Conservation (phyloP, 2,113 vertebrate species). For the Desmodus rotundus region DNA sequence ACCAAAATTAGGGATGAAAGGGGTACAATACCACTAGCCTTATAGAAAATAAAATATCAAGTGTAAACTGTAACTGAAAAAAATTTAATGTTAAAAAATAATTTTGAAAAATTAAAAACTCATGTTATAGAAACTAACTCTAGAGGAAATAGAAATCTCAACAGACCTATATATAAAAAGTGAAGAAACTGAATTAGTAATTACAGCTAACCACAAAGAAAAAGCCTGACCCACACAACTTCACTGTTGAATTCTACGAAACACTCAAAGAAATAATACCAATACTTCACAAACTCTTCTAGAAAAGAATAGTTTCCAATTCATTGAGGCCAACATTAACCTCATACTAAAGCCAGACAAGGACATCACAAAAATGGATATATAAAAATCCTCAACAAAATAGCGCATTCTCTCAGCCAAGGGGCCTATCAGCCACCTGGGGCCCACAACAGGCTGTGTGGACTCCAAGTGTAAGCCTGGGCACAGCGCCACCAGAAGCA, state of each 20-base stretch:
- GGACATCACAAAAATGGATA: not conserved
- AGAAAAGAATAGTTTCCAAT: not conserved
- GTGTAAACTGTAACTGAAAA: not conserved
- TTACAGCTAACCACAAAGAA: not conserved
- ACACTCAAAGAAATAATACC: not conserved
- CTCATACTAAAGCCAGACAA: not conserved
- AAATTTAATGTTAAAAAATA: not conserved
- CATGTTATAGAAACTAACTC: not conserved
- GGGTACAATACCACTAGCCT: not conserved
- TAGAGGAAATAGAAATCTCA: not conserved
- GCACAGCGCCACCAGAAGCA: too few relatives aligned
- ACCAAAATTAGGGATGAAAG: not conserved
- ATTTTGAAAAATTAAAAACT: not conserved
- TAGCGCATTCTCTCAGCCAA: not conserved
- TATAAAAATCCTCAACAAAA: not conserved
- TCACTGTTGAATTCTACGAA: not conserved
- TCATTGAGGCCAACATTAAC: not conserved
- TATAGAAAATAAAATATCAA: not conserved
- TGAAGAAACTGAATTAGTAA: not conserved
- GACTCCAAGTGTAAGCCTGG: too few relatives aligned
- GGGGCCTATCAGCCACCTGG: too few relatives aligned
- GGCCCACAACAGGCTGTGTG: too few relatives aligned
- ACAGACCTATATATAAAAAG: not conserved
- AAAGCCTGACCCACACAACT: not conserved
- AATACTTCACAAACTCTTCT: not conserved